Evolutionary conservation across 1,140 invertebrate genomes (phyloP).

Genomic region (Galleria mellonella): DNA sequence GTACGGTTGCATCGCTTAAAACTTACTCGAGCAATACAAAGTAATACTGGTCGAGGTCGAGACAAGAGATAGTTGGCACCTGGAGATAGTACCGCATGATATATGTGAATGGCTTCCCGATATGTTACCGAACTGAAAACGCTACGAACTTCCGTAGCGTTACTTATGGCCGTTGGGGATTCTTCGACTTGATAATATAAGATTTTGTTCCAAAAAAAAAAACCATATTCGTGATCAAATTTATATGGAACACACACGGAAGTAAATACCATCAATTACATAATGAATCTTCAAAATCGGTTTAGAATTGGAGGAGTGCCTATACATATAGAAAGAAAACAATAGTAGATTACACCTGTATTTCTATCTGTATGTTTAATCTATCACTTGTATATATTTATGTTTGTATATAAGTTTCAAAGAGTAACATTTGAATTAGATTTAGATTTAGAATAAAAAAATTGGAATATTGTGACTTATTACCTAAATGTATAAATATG

Average conservation of each 20-base stretch:
- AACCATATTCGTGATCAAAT: too few species aligned
- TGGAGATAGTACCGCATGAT: slow-evolving; percentile 25
- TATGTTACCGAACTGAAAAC: slow-evolving; percentile 23
- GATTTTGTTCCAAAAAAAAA: too few species aligned
- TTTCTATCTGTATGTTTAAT: neutral
- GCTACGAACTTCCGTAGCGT: too few species aligned
- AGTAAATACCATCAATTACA: too few species aligned
- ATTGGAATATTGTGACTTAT: too few species aligned
- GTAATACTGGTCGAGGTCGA: slow-evolving; percentile 23
- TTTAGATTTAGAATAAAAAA: too few species aligned
- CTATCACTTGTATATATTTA: neutral
- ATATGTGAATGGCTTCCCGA: slow-evolving; percentile 42
- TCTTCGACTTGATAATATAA: neutral
- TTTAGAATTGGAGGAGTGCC: too few species aligned
- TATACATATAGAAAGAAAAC: too few species aligned
- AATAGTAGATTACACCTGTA: neutral
- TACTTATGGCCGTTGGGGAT: neutral
- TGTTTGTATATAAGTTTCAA: neutral
- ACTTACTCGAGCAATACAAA: slow-evolving; percentile 20
- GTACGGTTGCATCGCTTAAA: slow-evolving; percentile 3
- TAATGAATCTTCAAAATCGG: too few species aligned
- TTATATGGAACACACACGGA: too few species aligned
- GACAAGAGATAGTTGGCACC: slow-evolving; percentile 30
- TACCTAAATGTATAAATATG: too few species aligned
- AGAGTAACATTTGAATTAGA: too few species aligned